Evolutionary conservation across 2,888 invertebrate genomes (phyloP).

Genomic region (Antitype chi): DNA sequence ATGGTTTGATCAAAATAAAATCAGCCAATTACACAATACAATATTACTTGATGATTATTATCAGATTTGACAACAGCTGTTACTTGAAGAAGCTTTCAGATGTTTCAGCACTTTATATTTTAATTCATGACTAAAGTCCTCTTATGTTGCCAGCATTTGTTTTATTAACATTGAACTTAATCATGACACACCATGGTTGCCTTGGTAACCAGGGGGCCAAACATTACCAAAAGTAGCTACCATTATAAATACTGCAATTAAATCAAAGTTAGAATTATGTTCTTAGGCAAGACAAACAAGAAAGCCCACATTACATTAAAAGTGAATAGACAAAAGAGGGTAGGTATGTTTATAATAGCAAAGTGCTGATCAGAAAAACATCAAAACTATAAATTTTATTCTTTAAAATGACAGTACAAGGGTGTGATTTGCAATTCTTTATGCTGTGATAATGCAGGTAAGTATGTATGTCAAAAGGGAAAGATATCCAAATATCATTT

Average conservation of each 20-base stretch:
- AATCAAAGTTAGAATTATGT: background rate
- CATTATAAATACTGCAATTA: background rate
- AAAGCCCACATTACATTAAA: background rate
- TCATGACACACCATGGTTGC: slow-evolving; percentile 2
- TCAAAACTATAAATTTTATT: background rate
- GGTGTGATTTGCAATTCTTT: background rate
- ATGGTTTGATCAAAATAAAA: background rate
- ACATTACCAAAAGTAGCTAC: slow-evolving; percentile 2
- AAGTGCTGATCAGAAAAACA: background rate
- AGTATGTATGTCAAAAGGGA: background rate
- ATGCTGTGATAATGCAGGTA: background rate
- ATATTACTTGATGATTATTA: background rate
- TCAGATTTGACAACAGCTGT: too few species aligned
- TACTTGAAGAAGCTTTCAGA: background rate
- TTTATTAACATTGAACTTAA: background rate
- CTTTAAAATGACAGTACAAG: background rate
- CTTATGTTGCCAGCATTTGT: slow-evolving; percentile 1
- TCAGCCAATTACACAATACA: background rate
- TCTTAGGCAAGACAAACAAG: background rate
- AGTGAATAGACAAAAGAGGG: background rate
- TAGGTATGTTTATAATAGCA: background rate
- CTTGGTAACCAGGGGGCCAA: slow-evolving; percentile 11
- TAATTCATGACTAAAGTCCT: background rate
- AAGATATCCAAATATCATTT: background rate
- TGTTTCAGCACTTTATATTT: background rate